Evolutionary conservation across 2,888 invertebrate genomes (phyloP).

Genomic region (Miltochrista miniata): DNA sequence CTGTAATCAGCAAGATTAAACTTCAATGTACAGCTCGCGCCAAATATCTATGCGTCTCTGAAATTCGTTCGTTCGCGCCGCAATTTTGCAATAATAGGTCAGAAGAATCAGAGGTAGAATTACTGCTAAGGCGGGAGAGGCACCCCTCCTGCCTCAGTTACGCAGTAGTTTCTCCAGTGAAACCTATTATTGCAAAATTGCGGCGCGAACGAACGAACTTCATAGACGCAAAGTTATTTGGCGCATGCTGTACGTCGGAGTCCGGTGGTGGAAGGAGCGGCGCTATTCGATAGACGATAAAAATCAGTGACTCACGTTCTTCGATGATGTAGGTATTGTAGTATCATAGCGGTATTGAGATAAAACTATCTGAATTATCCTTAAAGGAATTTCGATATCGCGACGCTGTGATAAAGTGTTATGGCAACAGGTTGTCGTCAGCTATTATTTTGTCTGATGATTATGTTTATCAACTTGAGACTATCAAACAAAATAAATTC

Average conservation of each 20-base stretch:
- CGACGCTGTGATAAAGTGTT: constrained; percentile 40
- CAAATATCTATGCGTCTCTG: too few species aligned
- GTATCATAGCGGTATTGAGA: constrained; percentile 35
- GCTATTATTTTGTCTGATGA: constrained; percentile 40
- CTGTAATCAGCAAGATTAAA: constrained; percentile 44
- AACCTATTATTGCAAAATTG: too few species aligned
- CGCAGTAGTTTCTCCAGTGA: too few species aligned
- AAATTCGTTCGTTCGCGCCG: too few species aligned
- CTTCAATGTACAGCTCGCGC: too few species aligned
- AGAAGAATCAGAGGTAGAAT: too few species aligned
- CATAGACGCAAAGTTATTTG: too few species aligned
- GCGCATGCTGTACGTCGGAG: constrained; percentile 30
- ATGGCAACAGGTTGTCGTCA: constrained; percentile 52
- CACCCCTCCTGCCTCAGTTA: too few species aligned
- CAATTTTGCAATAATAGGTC: too few species aligned
- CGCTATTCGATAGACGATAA: constrained; percentile 55
- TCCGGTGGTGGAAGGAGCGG: constrained; percentile 55
- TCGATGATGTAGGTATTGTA: constrained; percentile 26
- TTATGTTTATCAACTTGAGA: constrained; percentile 36
- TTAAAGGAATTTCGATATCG: constrained; percentile 51
- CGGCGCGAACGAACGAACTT: too few species aligned
- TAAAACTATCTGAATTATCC: constrained; percentile 44
- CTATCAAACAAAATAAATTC: background rate
- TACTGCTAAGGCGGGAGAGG: too few species aligned
- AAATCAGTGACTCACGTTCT: constrained; percentile 48